Base-by-base conservation (phyloP, 2,888 invertebrate genomes). In the Platerodrilus igneus region DNA sequence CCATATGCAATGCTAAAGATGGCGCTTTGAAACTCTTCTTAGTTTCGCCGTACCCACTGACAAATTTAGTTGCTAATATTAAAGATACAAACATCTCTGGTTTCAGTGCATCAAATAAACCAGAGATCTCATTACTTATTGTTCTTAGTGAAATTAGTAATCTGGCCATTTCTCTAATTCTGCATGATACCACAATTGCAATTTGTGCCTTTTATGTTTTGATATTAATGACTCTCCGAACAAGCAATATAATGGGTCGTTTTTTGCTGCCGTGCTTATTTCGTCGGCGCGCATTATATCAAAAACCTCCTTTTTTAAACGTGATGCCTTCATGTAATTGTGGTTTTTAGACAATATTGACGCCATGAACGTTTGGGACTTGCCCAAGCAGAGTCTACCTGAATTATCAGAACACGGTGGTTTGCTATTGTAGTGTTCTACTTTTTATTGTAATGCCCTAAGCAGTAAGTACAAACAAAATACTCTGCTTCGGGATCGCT, bases 381-480 rank as follows among this genome's bases (percentile, higher is more conserved):
- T 33, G 2, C 29, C 15, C 21, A 38, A 22, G 20, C 37, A 33
- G 9, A 29, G 38, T 20, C 17, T 20, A 1, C 34, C 26, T 25
- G 33, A 10, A 1, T 30, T 18, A 5, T 15, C 7, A 17, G 9
- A 10, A 30, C 29, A 18, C 6, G 6, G 11, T 6, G 40, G 29
- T 23, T 29, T 29, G 17, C 10, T 26, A 19, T 30, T 30, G 22
- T 39, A 43, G 11, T 5, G 20, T 39, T 43, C 39, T 20, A 29
- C 3, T 22, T 31, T 40, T 37, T 45, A 2, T n/a, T 33, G 15
- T 40, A 45, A 21, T 40, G 30, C 9, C 44, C 44, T 2, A 45
- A 14, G 16, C 44, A 45, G 16, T 32, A 32, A 7, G 21, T 27
- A 20, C 40, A 47, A 15, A 37, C 27, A 36, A 47, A 36, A 32